These are phyloP conservation scores for Machimus rusticus DNA, from an alignment of 2,888 invertebrate genomes.

Conservation along the genomic window DNA sequence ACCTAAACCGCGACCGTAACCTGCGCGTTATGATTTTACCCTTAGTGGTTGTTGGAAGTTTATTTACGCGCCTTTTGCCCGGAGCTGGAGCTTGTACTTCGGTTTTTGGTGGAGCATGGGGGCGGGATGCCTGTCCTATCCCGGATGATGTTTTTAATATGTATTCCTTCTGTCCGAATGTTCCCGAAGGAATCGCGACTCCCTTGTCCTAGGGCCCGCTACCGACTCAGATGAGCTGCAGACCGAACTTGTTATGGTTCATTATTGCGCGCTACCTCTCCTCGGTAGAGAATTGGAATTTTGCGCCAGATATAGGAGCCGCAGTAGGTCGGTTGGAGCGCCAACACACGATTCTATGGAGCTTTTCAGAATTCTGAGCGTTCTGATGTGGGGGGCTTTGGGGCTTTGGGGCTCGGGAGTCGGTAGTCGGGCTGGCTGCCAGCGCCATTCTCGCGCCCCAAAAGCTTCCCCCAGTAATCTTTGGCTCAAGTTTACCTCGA, in stretches of 20 bases:
- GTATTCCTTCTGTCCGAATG: background rate
- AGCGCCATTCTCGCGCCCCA: background rate
- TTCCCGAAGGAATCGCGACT: background rate
- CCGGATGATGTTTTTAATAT: background rate
- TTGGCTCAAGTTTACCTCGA: constrained; percentile 8
- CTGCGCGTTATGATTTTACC: no score
- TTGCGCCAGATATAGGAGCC: constrained; percentile 14
- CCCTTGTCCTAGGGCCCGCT: background rate
- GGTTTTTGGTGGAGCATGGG: background rate
- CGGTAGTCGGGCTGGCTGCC: background rate
- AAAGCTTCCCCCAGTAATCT: background rate
- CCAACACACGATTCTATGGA: background rate
- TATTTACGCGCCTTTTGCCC: background rate
- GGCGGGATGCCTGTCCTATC: background rate
- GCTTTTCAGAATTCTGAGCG: background rate
- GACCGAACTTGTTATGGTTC: background rate
- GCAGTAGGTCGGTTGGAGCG: background rate
- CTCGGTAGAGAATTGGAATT: background rate
- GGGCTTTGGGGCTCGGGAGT: background rate
- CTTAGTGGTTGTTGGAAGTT: background rate
- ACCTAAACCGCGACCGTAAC: no score
- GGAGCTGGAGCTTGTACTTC: no score
- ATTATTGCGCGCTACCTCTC: background rate
- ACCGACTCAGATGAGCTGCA: background rate
- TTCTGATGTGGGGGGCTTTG: background rate